phyloP scores from a whole-genome alignment of 2,797 vertebrate species.

The Anomalospiza imberbis region DNA sequence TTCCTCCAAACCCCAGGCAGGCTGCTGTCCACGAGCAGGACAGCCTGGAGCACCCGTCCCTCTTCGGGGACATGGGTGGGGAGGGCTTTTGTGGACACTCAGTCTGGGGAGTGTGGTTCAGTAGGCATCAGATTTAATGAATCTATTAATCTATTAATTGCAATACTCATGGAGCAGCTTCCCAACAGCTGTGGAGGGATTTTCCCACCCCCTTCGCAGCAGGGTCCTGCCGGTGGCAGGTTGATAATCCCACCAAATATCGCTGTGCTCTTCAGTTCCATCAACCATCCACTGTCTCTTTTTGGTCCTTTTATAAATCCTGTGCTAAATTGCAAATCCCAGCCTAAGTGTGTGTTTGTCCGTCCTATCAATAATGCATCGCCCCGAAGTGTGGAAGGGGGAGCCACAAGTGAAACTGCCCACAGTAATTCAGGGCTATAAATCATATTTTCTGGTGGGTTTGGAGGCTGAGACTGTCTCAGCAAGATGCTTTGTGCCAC shows the following conservation, averaged over 20 bases:
- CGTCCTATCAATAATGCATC: conserved; percentile 8
- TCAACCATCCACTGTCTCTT: neutral
- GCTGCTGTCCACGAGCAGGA: neutral
- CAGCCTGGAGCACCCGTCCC: neutral
- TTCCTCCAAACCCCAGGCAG: neutral
- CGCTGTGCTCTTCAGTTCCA: neutral
- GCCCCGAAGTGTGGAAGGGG: neutral
- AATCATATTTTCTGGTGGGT: neutral
- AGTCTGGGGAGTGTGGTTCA: neutral
- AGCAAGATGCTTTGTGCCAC: neutral
- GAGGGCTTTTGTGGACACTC: neutral
- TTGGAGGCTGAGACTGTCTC: neutral
- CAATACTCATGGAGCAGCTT: neutral
- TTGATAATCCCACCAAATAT: neutral
- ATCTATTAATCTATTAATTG: neutral
- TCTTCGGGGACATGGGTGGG: neutral
- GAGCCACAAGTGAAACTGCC: conserved; percentile 8
- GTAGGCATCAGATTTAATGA: neutral
- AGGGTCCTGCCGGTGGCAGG: neutral
- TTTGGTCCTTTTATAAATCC: neutral
- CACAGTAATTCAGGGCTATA: neutral
- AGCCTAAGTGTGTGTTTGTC: neutral
- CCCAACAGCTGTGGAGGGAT: neutral
- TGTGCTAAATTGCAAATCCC: neutral
- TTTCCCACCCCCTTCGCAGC: neutral